A percentile compares a stretch with the other conserved stretches of the same genome.
Evolutionary conservation across 2,797 vertebrate genomes (phyloP).

Genomic region (Decapterus maruadsi): DNA sequence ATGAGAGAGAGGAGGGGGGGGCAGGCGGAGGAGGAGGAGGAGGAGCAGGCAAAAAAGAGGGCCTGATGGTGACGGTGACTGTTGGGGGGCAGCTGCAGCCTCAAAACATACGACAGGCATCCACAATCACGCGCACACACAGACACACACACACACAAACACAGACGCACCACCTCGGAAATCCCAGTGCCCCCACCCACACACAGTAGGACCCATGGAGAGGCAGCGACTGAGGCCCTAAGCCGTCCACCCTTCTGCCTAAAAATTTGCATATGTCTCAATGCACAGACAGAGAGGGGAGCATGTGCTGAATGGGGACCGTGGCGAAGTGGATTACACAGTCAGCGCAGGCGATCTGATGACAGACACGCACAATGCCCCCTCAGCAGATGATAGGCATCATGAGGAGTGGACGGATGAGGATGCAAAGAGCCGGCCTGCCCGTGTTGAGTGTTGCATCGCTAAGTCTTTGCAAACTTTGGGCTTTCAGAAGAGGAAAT

Average conservation of each 20-base stretch:
- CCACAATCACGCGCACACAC: slow-evolving; percentile 59
- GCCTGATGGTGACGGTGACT: slow-evolving; percentile 78
- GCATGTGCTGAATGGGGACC: slow-evolving; percentile 87
- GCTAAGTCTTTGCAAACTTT: slow-evolving; percentile 71
- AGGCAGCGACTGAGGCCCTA: slow-evolving; percentile 83
- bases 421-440: slow-evolving; percentile 67
- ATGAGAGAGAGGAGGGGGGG: slow-evolving; percentile 62
- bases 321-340: slow-evolving; percentile 87
- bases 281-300: slow-evolving; percentile 85
- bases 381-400: slow-evolving; percentile 84
- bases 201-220: slow-evolving; percentile 81
- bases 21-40: slow-evolving; percentile 10
- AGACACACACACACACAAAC: slow-evolving; percentile 35
- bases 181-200: slow-evolving; percentile 76
- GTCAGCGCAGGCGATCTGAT: slow-evolving; percentile 86
- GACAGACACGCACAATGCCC: slow-evolving; percentile 85
- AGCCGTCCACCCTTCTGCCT: slow-evolving; percentile 85
- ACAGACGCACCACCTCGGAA: slow-evolving; percentile 68
- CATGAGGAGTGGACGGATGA: slow-evolving; percentile 75
- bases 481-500: slow-evolving; percentile 28
- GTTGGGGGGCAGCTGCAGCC: slow-evolving; percentile 84
- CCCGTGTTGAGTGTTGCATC: slow-evolving; percentile 54
- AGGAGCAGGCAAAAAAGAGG: slow-evolving; percentile 65
- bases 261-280: slow-evolving; percentile 86
- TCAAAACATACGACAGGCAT: slow-evolving; percentile 71